phyloP scores from a whole-genome alignment of 2,113 vertebrate genomes.

The Prolemur simus region DNA sequence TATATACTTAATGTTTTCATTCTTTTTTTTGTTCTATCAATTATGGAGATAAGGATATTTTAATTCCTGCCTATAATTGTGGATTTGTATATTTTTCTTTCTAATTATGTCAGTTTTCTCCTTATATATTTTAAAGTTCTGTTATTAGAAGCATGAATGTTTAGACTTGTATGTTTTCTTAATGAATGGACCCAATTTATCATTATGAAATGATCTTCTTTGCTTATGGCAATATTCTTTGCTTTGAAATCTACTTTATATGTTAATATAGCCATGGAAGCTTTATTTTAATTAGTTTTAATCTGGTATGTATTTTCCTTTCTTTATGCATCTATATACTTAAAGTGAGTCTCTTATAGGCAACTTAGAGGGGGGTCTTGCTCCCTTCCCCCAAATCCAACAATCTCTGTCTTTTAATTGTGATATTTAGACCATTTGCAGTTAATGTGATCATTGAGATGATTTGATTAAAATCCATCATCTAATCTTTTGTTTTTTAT shows the following conservation, averaged over 20 bases:
- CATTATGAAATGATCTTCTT: not conserved
- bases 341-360: not conserved
- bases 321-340: not conserved
- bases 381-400: not conserved
- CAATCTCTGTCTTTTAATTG: not conserved
- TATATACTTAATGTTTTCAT: not conserved
- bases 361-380: not conserved
- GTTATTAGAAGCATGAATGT: not conserved
- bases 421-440: not conserved
- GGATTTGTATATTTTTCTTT: not conserved
- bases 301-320: not conserved
- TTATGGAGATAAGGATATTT: not conserved
- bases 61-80: not conserved
- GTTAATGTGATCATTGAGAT: not conserved
- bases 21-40: not conserved
- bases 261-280: not conserved
- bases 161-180: not conserved
- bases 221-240: not conserved
- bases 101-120: not conserved
- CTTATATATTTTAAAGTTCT: not conserved
- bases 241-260: not conserved
- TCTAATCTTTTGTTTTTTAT: not conserved
- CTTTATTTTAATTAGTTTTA: not conserved
- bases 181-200: not conserved
- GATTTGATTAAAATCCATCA: not conserved